phyloP scores from a whole-genome alignment of 2,113 vertebrate genomes.

The Aspiorhynchus laticeps region DNA sequence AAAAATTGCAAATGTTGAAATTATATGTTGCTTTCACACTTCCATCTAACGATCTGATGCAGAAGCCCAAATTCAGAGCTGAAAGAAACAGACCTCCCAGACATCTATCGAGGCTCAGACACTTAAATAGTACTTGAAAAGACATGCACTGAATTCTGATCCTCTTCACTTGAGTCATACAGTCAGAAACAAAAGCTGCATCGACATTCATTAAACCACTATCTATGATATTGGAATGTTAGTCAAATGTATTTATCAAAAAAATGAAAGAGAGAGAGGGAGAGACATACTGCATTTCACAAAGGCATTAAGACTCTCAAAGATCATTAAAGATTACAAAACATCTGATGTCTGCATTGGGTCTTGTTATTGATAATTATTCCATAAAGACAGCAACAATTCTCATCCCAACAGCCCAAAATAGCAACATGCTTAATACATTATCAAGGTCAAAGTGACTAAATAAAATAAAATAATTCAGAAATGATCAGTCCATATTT shows the following conservation, averaged over 20 bases:
- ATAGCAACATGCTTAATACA: background rate
- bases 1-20: slow-evolving; percentile 6
- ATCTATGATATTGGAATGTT: background rate
- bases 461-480: no score
- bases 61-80: slow-evolving; percentile 5
- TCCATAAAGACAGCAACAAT: background rate
- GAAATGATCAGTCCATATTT: background rate
- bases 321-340: background rate
- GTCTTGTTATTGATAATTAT: background rate
- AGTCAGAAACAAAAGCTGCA: background rate
- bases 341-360: background rate
- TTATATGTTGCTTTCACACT: background rate
- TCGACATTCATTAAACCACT: background rate
- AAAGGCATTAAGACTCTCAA: background rate
- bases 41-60: background rate
- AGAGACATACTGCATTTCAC: no score
- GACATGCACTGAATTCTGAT: background rate
- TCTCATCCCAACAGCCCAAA: background rate
- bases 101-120: background rate
- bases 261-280: no score
- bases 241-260: background rate
- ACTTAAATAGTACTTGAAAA: background rate
- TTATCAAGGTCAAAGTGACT: background rate
- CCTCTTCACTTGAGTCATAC: background rate
- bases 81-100: background rate